phyloP scores from a whole-genome alignment of 2,797 vertebrate species.

The Poeciliopsis turneri region DNA sequence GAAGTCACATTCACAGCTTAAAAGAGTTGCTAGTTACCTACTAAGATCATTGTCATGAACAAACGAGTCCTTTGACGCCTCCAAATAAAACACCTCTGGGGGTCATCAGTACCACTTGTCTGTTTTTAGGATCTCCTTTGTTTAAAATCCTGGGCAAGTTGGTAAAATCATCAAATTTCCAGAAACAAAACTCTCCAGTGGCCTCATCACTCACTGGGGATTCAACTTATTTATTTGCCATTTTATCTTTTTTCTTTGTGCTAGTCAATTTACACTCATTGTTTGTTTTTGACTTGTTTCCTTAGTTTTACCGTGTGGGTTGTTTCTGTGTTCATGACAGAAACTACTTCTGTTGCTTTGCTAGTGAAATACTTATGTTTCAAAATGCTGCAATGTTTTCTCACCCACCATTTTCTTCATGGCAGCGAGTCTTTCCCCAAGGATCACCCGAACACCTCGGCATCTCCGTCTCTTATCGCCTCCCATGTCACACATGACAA shows the following conservation, averaged over 20 bases:
- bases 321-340: background rate
- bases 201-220: background rate
- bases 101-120: background rate
- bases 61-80: background rate
- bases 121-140: background rate
- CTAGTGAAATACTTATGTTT: slow-evolving; percentile 2
- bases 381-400: slow-evolving; percentile 18
- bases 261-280: background rate
- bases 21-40: background rate
- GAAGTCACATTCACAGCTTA: background rate
- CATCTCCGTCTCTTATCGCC: slow-evolving; percentile 17
- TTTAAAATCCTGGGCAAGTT: background rate
- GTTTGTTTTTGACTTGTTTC: background rate
- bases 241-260: background rate
- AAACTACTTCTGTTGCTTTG: background rate
- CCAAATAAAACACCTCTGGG: background rate
- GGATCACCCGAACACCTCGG: background rate
- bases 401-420: slow-evolving; percentile 26
- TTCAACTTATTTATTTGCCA: background rate
- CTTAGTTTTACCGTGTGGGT: slow-evolving; percentile 14
- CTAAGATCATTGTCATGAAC: background rate
- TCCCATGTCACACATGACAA: slow-evolving; percentile 44
- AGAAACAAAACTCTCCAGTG: background rate
- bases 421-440: background rate
- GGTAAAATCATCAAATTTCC: background rate